A percentile compares a stretch with the other conserved stretches of the same genome.
These are phyloP conservation scores for Drosophila parthenogenetica DNA, from an alignment of 2,888 invertebrate genomes.

Conservation along the genomic window DNA sequence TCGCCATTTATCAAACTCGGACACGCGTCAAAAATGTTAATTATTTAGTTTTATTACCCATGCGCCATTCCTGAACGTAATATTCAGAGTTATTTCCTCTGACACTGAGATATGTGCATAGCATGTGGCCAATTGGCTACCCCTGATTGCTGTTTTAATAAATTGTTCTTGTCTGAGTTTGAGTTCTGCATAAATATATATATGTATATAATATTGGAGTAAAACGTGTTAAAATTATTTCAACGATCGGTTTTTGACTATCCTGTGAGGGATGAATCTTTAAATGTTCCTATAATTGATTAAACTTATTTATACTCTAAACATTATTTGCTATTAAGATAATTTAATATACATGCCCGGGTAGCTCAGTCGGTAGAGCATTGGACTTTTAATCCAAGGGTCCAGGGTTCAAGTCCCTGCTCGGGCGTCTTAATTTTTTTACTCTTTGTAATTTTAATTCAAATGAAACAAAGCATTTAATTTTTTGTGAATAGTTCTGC, in stretches of 20 bases:
- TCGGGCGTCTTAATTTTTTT: not conserved
- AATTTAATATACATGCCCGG: conserved; percentile 55
- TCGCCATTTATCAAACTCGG: conserved; percentile 71
- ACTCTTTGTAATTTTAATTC: conserved; percentile 43
- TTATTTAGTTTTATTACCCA: conserved; percentile 72
- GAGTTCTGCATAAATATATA: not conserved
- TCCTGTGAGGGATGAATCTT: no score
- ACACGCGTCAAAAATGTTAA: conserved; percentile 64
- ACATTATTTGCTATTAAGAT: not conserved
- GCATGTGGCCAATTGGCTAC: conserved; percentile 45
- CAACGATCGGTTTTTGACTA: no score
- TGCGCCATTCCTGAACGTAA: conserved; percentile 11
- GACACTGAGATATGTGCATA: conserved; percentile 66
- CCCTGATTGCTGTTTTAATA: not conserved
- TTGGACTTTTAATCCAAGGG: conserved; percentile 60
- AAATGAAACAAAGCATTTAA: conserved; percentile 5
- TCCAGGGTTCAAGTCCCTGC: not conserved
- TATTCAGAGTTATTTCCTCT: conserved; percentile 50
- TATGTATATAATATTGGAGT: no score
- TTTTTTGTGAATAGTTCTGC: conserved; percentile 7
- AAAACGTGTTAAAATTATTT: no score
- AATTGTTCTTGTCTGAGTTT: conserved; percentile 10
- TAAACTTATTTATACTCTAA: no score
- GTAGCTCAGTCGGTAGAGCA: conserved; percentile 86
- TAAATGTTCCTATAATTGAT: no score